Base-by-base conservation (phyloP, 1,140 invertebrate genomes). In the Euwallacea similis region DNA sequence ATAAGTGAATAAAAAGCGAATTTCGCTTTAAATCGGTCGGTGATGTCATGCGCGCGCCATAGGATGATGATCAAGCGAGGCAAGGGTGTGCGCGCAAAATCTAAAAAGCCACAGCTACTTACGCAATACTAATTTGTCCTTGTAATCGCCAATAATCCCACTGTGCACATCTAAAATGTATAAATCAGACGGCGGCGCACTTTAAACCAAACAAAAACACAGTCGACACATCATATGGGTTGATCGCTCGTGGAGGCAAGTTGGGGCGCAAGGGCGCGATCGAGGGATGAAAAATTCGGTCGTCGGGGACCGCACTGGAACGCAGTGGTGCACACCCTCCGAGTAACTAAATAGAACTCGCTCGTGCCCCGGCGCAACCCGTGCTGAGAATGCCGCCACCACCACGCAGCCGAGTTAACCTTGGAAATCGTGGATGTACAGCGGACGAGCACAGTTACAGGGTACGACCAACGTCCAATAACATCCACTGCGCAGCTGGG, bases 281-380 rank as follows among this genome's bases (percentile, higher is more conserved):
- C 9, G 46, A 50, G 10, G 58, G 62, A 9, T 53, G 56, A 21
- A 9, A 33, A 66, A 16, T 33, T 58, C 9, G 11, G 9, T 50
- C 46, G 46, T 50, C 46, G 46, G 9, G 46, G 9, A 50, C 46
- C 46, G 46, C 46, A 50, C 16, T 62, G 59, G 33, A 60, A 60
- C 33, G 68, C 42, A 78, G 76, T 80, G 79, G 79, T 79, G 77
- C 78, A 76, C 80, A 80, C 80, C 80, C 80, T 81, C 76, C 74
- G 77, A 78, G 73, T 75, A 78, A 81, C 80, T 81, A 80, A 80
- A 78, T 81, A 69, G 74, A 76, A 81, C 75, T 80, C 77, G 77
- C 54, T 66, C 72, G 68, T 74, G 78, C 78, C 78, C 76, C 79
- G 79, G 80, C 80, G 80, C 80, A 80, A 76, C 76, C 77, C 74